These are phyloP conservation scores for Hozukius guyotensis DNA, from an alignment of 2,797 vertebrate species.

Conservation along the genomic window DNA sequence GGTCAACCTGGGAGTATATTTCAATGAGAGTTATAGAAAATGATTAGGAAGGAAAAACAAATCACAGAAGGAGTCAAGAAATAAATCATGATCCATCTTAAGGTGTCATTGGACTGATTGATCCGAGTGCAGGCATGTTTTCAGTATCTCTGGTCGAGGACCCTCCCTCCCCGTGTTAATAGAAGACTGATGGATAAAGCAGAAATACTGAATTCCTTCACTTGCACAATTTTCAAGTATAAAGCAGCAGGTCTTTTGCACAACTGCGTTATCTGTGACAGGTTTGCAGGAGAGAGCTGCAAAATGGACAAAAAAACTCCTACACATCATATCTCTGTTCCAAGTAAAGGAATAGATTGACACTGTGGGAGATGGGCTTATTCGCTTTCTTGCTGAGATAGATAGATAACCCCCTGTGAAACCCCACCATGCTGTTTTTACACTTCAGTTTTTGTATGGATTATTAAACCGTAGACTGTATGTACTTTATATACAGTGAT, in stretches of 20 bases:
- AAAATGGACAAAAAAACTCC: not conserved
- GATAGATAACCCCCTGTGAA: not conserved
- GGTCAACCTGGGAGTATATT: slow-evolving; percentile 54
- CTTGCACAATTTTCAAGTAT: slow-evolving; percentile 44
- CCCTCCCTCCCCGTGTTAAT: slow-evolving; percentile 49
- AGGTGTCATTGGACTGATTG: slow-evolving; percentile 40
- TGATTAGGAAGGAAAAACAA: slow-evolving; percentile 24
- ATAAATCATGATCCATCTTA: slow-evolving; percentile 22
- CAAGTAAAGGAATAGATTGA: not conserved
- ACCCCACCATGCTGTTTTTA: not conserved
- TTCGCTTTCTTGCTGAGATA: not conserved
- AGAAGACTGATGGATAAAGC: slow-evolving; percentile 20
- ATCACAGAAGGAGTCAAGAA: slow-evolving; percentile 26
- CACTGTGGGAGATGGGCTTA: not conserved
- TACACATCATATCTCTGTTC: not conserved
- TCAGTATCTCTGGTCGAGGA: slow-evolving; percentile 3
- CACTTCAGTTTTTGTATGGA: not conserved
- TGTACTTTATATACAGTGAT: not conserved
- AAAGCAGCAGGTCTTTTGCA: slow-evolving; percentile 24
- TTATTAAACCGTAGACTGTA: not conserved
- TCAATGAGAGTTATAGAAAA: slow-evolving; percentile 52
- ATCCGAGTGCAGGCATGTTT: slow-evolving; percentile 39
- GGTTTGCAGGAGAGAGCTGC: not conserved
- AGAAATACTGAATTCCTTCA: slow-evolving; percentile 43
- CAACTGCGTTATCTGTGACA: not conserved